These are phyloP conservation scores for Phrynosoma platyrhinos DNA, from an alignment of 2,113 vertebrate genomes.

Conservation along the genomic window DNA sequence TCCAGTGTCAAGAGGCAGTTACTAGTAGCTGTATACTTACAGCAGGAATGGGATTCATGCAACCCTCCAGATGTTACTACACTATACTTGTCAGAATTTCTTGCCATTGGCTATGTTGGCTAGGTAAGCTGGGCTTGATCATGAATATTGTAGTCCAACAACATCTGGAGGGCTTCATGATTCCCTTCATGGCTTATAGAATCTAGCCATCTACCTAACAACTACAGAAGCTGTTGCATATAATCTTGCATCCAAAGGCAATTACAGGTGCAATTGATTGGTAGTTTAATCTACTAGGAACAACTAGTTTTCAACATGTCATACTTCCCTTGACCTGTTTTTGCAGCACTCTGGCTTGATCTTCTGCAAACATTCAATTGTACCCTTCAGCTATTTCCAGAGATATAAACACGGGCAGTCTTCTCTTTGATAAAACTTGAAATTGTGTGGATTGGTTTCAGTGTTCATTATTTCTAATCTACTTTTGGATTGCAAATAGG, in stretches of 20 bases:
- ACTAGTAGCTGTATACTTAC: background rate
- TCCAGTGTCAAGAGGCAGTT: background rate
- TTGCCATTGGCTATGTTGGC: too few species aligned
- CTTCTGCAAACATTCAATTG: slow-evolving; percentile 68
- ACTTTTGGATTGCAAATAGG: slow-evolving; percentile 44
- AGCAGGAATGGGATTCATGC: too few species aligned
- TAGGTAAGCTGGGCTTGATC: too few species aligned
- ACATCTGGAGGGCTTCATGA: too few species aligned
- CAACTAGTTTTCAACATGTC: slow-evolving; percentile 34
- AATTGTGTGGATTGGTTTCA: slow-evolving; percentile 67
- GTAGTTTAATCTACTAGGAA: slow-evolving; percentile 41
- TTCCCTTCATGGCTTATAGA: background rate
- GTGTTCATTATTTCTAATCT: slow-evolving; percentile 55
- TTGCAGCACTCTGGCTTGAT: slow-evolving; percentile 62
- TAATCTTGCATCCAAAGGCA: background rate
- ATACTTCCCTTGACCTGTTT: slow-evolving; percentile 53
- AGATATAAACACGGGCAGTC: slow-evolving; percentile 68
- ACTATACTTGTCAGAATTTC: too few species aligned
- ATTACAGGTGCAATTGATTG: slow-evolving; percentile 35
- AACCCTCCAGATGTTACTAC: too few species aligned
- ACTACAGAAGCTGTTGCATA: slow-evolving; percentile 6
- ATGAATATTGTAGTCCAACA: too few species aligned
- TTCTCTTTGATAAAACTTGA: slow-evolving; percentile 60
- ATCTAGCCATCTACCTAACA: slow-evolving; percentile 3
- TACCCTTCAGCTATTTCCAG: slow-evolving; percentile 65